Evolutionary conservation across 2,888 invertebrate species (phyloP).

Genomic region (Lasioglossum vierecki): DNA sequence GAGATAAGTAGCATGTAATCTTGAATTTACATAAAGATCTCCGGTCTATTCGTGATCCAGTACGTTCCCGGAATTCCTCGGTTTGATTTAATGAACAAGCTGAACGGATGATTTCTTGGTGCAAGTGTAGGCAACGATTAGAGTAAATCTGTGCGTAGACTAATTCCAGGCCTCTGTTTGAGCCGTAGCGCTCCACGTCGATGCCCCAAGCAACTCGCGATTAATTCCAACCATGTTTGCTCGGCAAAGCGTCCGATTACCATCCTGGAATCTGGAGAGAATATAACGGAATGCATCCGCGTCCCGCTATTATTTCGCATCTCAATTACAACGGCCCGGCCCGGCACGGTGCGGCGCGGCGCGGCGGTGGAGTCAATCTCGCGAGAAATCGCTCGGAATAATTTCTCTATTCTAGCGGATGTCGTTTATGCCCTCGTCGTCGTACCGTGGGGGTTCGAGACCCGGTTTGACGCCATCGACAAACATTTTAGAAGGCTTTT

Average conservation of each 20-base stretch:
- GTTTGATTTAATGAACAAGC: not conserved
- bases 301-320: slow-evolving; percentile 59
- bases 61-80: not conserved
- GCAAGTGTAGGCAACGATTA: not conserved
- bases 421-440: slow-evolving; percentile 1
- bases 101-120: not conserved
- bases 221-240: slow-evolving; percentile 51
- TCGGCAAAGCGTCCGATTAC: slow-evolving; percentile 40
- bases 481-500: slow-evolving; percentile 35
- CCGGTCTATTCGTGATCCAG: not conserved
- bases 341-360: slow-evolving; percentile 33
- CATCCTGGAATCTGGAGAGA: slow-evolving; percentile 22
- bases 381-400: slow-evolving; percentile 61
- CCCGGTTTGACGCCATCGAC: slow-evolving; percentile 18
- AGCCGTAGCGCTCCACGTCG: not conserved
- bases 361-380: slow-evolving; percentile 48
- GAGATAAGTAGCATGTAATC: too few species aligned
- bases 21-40: not conserved
- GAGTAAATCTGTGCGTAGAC: not conserved
- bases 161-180: not conserved
- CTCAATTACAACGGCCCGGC: slow-evolving; percentile 62
- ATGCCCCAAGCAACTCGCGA: slow-evolving; percentile 16
- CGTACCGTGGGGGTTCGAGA: not conserved
- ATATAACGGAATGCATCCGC: slow-evolving; percentile 48
- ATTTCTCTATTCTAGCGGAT: slow-evolving; percentile 52